Percentiles rank a stretch among this genome's conserved stretches.
Evolutionary conservation across 2,888 invertebrate species (phyloP).

Genomic region (Sarcophaga rosellei): DNA sequence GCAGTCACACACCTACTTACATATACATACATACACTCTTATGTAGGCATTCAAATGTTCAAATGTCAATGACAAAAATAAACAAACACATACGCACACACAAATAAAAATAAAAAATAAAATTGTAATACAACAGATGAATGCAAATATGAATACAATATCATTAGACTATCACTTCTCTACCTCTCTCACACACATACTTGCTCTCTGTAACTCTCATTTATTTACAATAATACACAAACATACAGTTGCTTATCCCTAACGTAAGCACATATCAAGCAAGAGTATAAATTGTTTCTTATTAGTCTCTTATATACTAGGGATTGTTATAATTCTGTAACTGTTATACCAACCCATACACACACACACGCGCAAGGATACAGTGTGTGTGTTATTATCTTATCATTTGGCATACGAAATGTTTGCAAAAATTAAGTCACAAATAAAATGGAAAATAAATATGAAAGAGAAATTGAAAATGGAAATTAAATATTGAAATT

Average conservation of each 20-base stretch:
- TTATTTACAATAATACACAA: neutral
- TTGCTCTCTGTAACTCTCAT: no score
- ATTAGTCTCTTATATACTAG: neutral
- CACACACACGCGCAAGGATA: neutral
- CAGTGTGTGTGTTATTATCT: neutral
- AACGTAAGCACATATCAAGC: neutral
- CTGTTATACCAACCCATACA: neutral
- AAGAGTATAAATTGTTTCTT: constrained; percentile 16
- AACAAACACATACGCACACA: neutral
- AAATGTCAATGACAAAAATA: neutral
- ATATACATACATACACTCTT: neutral
- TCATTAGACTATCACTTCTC: no score
- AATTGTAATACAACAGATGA: neutral
- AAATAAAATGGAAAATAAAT: no score
- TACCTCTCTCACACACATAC: no score
- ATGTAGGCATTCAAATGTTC: neutral
- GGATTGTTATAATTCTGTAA: constrained; percentile 33
- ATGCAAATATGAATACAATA: neutral
- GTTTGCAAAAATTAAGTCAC: no score
- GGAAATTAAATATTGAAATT: constrained; percentile 7
- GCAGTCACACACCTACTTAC: neutral
- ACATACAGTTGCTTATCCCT: neutral
- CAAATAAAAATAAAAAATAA: neutral
- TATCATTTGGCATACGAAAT: constrained; percentile 7
- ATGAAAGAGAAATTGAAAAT: neutral